These are phyloP conservation scores for Limnephilus marmoratus DNA, from an alignment of 2,888 invertebrate species.

Conservation along the genomic window DNA sequence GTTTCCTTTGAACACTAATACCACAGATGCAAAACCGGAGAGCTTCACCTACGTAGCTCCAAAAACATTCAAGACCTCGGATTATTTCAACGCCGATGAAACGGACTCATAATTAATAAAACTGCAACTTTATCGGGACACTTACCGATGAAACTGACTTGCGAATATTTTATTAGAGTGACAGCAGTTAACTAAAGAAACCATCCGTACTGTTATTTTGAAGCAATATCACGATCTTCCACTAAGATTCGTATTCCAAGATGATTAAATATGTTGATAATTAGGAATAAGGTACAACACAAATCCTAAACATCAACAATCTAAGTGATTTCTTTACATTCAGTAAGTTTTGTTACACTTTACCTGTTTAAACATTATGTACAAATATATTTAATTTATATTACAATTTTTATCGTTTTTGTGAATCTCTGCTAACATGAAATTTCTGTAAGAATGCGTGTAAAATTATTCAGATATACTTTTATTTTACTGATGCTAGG, in stretches of 20 bases:
- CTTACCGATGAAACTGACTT: neutral
- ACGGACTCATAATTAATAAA: neutral
- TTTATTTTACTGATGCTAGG: too few relatives aligned
- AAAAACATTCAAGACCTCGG: slow-evolving; percentile 69
- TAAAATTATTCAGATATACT: too few relatives aligned
- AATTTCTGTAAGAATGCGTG: neutral
- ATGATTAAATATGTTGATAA: neutral
- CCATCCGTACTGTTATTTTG: neutral
- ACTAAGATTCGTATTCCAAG: neutral
- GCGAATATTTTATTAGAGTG: neutral
- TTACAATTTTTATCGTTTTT: neutral
- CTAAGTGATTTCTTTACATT: neutral
- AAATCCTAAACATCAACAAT: neutral
- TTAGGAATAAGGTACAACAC: neutral
- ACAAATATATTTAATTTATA: neutral
- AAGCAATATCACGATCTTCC: too few relatives aligned
- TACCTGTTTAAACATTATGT: neutral
- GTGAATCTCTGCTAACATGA: neutral
- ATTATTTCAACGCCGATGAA: slow-evolving; percentile 69
- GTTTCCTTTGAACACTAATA: neutral
- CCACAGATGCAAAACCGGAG: slow-evolving; percentile 68
- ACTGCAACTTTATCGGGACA: neutral
- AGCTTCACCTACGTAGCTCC: slow-evolving; percentile 70
- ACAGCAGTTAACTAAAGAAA: neutral
- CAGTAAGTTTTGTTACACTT: neutral